Conservation (phyloP, 2,113 vertebrate species). For the Phyllopteryx taeniolatus region DNA sequence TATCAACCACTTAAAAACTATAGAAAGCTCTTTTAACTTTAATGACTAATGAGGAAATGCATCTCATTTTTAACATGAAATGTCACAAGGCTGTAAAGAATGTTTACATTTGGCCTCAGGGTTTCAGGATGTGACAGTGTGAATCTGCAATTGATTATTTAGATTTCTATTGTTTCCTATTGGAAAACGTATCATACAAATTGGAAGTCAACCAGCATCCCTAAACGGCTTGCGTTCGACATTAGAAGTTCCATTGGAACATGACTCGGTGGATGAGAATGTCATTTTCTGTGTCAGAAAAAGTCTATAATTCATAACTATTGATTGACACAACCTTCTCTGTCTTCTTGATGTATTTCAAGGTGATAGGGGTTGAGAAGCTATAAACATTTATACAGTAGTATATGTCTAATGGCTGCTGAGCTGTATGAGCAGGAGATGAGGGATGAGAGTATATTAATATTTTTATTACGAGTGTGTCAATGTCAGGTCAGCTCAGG, state of each 20-base stretch:
- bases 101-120: too few relatives aligned
- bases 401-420: not conserved
- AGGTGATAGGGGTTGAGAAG: not conserved
- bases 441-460: conserved; percentile 8
- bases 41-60: too few relatives aligned
- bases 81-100: too few relatives aligned
- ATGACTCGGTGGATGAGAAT: not conserved
- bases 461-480: not conserved
- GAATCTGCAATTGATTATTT: too few relatives aligned
- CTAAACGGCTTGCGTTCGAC: too few relatives aligned
- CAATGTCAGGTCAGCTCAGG: conserved; percentile 2
- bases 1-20: too few relatives aligned
- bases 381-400: not conserved
- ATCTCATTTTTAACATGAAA: too few relatives aligned
- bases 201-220: too few relatives aligned
- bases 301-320: conserved; percentile 34
- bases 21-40: too few relatives aligned
- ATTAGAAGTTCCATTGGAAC: not conserved
- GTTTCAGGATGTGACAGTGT: too few relatives aligned
- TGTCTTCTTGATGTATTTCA: conserved; percentile 10
- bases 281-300: not conserved
- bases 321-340: conserved; percentile 22
- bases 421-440: conserved; percentile 3
- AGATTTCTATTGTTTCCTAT: too few relatives aligned
- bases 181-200: too few relatives aligned